A percentile compares a stretch with the other conserved stretches of the same genome.
Conservation (phyloP, 2,113 vertebrate genomes). For the Upupa epops region DNA sequence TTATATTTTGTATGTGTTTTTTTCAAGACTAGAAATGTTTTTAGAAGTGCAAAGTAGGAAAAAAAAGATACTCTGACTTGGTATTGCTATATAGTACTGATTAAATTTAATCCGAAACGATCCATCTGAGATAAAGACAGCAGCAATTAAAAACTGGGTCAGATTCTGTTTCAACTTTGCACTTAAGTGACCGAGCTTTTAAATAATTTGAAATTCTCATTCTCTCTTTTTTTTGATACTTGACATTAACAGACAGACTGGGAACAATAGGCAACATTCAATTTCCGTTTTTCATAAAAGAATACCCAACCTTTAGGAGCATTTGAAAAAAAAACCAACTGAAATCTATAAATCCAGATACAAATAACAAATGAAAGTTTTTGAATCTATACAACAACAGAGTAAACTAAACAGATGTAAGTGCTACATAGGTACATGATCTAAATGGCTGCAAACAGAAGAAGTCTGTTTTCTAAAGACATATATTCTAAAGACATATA, state of each 20-base stretch:
- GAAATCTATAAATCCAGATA: not conserved
- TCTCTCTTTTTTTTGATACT: not conserved
- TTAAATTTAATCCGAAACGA: not conserved
- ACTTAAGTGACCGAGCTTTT: not conserved
- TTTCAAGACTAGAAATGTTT: not conserved
- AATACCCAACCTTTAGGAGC: not conserved
- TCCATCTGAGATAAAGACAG: not conserved
- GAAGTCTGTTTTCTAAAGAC: too few species aligned
- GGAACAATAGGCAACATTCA: not conserved
- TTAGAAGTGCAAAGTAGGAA: not conserved
- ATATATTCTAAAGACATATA: not conserved
- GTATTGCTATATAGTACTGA: not conserved
- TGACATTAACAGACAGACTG: not conserved
- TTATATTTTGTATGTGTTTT: not conserved
- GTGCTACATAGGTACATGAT: not conserved
- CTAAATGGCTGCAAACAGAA: not conserved
- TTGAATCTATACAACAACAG: not conserved
- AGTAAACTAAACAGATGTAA: not conserved
- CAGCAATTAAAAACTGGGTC: not conserved
- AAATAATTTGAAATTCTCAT: not conserved
- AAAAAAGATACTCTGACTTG: not conserved
- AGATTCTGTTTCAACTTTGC: not conserved
- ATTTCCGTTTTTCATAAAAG: not conserved
- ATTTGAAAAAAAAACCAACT: not conserved
- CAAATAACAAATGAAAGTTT: not conserved